These are phyloP conservation scores for Margaritifera margaritifera DNA, from an alignment of 2,888 invertebrate species.

Conservation along the genomic window DNA sequence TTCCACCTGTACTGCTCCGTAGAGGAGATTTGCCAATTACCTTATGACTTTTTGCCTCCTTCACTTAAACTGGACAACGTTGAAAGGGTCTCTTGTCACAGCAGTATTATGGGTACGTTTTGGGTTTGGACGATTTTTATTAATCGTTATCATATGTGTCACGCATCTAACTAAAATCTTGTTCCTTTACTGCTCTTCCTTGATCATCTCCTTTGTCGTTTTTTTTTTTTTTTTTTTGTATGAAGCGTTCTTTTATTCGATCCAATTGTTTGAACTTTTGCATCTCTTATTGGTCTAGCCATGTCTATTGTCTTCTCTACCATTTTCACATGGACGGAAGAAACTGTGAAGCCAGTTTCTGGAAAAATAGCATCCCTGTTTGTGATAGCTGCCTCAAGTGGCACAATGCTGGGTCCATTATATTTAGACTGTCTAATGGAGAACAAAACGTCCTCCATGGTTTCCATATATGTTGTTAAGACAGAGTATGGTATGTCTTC, in stretches of 20 bases:
- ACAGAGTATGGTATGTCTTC: constrained; percentile 24
- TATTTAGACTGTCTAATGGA: constrained; percentile 57
- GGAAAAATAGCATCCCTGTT: constrained; percentile 72
- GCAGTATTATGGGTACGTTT: constrained; percentile 73
- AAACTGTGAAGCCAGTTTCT: constrained; percentile 68
- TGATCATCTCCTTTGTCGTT: constrained; percentile 34
- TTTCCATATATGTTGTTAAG: constrained; percentile 38
- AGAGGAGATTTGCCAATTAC: constrained; percentile 72
- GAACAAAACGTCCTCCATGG: constrained; percentile 36
- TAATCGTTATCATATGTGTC: constrained; percentile 69
- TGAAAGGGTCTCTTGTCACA: constrained; percentile 64
- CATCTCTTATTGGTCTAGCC: constrained; percentile 68
- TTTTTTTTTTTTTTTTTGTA: constrained; percentile 26
- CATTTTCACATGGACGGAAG: constrained; percentile 72
- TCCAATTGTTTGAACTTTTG: constrained; percentile 63
- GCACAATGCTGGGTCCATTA: constrained; percentile 70
- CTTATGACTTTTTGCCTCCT: constrained; percentile 69
- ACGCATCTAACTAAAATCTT: constrained; percentile 69
- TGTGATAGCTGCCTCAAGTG: constrained; percentile 68
- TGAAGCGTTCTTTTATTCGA: constrained; percentile 15
- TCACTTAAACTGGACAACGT: constrained; percentile 62
- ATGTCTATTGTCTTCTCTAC: constrained; percentile 73
- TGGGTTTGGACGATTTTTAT: constrained; percentile 67
- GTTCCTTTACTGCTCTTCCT: constrained; percentile 50
- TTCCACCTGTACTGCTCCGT: constrained; percentile 57